phyloP scores from a whole-genome alignment of 92 coral and sea anemone species.

The Diadumene lineata region DNA sequence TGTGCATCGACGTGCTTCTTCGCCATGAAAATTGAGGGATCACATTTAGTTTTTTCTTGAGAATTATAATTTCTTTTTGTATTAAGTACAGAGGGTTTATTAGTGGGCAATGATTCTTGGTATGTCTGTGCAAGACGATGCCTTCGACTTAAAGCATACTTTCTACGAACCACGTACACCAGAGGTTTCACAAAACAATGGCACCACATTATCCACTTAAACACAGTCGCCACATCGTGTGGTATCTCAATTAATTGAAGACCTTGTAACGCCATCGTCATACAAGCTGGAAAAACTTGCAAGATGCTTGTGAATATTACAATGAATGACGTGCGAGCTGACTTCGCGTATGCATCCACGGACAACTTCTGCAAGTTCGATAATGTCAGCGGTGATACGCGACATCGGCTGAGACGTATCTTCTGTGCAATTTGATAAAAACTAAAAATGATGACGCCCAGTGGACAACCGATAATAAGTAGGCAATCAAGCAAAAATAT shows the following conservation, averaged over 20 bases:
- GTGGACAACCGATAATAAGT: slow-evolving; percentile 50
- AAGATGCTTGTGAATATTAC: slow-evolving; percentile 65
- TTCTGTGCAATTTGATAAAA: slow-evolving; percentile 56
- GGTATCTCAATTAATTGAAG: slow-evolving; percentile 51
- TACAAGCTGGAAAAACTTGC: slow-evolving; percentile 85
- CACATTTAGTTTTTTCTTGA: no score
- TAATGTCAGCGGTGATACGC: slow-evolving; percentile 53
- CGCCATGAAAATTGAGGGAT: no score
- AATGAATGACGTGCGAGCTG: slow-evolving; percentile 67
- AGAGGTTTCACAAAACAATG: slow-evolving; percentile 78
- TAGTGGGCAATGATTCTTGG: background rate
- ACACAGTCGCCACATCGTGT: slow-evolving; percentile 33
- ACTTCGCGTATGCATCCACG: slow-evolving; percentile 59
- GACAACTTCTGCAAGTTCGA: slow-evolving; percentile 65
- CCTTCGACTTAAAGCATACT: background rate
- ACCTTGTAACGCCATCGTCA: slow-evolving; percentile 67
- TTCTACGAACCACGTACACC: slow-evolving; percentile 41
- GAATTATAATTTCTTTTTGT: background rate
- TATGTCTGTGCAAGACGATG: background rate
- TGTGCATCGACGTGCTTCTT: no score
- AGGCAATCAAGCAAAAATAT: slow-evolving; percentile 4
- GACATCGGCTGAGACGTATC: slow-evolving; percentile 33
- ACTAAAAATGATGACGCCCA: slow-evolving; percentile 47
- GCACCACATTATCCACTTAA: slow-evolving; percentile 85
- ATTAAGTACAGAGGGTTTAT: background rate